Base-by-base conservation (phyloP, 2,797 vertebrate species). In the Danio jaintianensis region DNA sequence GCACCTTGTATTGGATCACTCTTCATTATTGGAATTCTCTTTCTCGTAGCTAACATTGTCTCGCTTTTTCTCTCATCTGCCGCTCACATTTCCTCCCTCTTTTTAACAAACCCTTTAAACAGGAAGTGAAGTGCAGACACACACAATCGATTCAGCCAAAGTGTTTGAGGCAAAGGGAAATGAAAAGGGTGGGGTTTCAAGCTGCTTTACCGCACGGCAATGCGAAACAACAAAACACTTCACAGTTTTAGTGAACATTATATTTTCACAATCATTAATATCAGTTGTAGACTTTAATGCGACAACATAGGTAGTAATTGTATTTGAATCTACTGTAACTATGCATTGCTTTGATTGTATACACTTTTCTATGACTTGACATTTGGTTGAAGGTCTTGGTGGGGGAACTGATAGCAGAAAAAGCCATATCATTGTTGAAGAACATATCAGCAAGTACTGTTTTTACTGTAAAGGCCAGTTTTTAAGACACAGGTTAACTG, bases 401-500 rank as follows among this genome's bases (percentile, higher is more conserved):
- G 4, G 38, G 55, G 42, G 77, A 36, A 72, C 66, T 69, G 38
- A 20, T 47, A 58, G 59, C 55, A 75, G 71, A 76, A 43, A 48
- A 87, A 89, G 85, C 85, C 85, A 86, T 88, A 86, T 75, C 63
- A 81, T 79, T 82, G 66, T 80, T 79, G 53, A 59, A 68, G 80
- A 81, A 86, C 84, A 86, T 85, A 85, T 86, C 83, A 84, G 18
- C 29, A 76, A 81, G 63, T 80, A 74, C 83, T 80, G 68, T 71
- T 73, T 64, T 78, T 79, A 70, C n/a, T 70, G 56, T 58, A 50
- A 43, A 74, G 69, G 71, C 47, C 80, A 70, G 53, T 72, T 61
- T 36, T 74, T 13, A 52, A 40, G 45, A 68, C 10, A 8, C 13
- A 18, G 36, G 47, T 64, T 38, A 59, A 22, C 15, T 70, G 59